A percentile compares a stretch with the other conserved stretches of the same genome.
Conservation (phyloP, 2,888 invertebrate species). For the Cephus nigrinus region DNA sequence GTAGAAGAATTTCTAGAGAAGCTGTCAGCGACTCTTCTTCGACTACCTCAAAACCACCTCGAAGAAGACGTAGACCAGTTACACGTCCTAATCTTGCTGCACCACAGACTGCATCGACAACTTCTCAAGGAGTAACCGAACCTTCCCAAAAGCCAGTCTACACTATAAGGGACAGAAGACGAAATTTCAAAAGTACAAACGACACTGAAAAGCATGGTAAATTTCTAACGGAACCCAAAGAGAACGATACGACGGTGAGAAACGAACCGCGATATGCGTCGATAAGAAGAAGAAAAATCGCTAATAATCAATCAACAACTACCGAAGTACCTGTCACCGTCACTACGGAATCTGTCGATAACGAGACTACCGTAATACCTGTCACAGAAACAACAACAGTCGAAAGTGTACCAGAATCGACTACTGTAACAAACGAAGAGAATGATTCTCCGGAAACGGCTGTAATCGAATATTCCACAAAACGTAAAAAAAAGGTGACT, state of each 20-base stretch:
- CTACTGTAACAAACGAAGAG: not conserved
- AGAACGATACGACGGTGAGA: slow-evolving; percentile 40
- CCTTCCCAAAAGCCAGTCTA: slow-evolving; percentile 32
- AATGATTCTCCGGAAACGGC: too few species aligned
- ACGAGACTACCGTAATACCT: not conserved
- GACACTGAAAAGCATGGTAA: slow-evolving; percentile 35
- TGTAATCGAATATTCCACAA: not conserved
- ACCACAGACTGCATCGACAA: not conserved
- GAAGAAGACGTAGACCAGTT: slow-evolving; percentile 8
- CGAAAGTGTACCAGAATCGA: not conserved
- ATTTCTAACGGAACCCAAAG: slow-evolving; percentile 27
- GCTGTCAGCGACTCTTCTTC: not conserved
- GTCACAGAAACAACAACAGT: not conserved
- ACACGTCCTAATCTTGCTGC: too few species aligned
- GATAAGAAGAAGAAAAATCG: slow-evolving; percentile 2
- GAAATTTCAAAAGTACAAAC: slow-evolving; percentile 32
- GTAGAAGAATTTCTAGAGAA: slow-evolving; percentile 12
- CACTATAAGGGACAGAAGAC: slow-evolving; percentile 43
- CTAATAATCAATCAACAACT: not conserved
- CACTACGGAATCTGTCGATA: slow-evolving; percentile 7
- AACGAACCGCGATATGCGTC: slow-evolving; percentile 50
- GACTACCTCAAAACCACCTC: slow-evolving; percentile 12
- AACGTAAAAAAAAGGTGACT: not conserved
- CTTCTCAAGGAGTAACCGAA: not conserved
- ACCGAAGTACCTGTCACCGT: slow-evolving; percentile 2